Conservation (phyloP, 1,140 invertebrate genomes). For the Aphaenogaster floridana region DNA sequence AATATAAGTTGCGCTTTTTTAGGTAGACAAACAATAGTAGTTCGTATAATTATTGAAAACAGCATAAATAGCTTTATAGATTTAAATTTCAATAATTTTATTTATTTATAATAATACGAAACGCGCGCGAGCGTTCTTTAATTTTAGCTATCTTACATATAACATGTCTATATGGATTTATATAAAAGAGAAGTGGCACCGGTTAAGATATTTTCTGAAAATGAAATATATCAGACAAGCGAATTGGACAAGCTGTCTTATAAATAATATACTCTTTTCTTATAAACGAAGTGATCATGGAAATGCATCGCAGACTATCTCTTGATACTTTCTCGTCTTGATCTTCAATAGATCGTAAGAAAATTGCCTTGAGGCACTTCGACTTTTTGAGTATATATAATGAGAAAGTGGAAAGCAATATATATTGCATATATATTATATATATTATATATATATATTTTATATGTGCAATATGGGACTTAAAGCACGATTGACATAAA, state of each 20-base stretch:
- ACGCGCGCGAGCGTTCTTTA: not conserved
- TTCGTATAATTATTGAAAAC: not conserved
- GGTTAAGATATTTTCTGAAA: slow-evolving; percentile 12
- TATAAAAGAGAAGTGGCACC: slow-evolving; percentile 3
- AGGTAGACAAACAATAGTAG: not conserved
- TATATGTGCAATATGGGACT: not conserved
- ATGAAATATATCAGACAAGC: not conserved
- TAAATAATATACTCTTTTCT: slow-evolving; percentile 18
- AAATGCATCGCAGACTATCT: not conserved
- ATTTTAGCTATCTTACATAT: not conserved
- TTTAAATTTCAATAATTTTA: slow-evolving; percentile 18
- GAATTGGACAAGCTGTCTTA: slow-evolving; percentile 18
- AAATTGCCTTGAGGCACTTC: not conserved
- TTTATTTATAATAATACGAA: not conserved
- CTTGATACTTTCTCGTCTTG: not conserved
- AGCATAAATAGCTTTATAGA: not conserved
- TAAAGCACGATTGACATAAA: not conserved
- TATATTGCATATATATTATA: not conserved
- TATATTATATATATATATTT: not conserved
- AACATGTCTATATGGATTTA: not conserved
- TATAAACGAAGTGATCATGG: slow-evolving; percentile 10
- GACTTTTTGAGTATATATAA: slow-evolving; percentile 21
- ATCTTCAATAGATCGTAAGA: slow-evolving; percentile 15
- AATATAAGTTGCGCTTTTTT: not conserved
- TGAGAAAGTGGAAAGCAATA: not conserved